phyloP scores from a whole-genome alignment of 2,113 vertebrate species.

The Zosterops japonicus region DNA sequence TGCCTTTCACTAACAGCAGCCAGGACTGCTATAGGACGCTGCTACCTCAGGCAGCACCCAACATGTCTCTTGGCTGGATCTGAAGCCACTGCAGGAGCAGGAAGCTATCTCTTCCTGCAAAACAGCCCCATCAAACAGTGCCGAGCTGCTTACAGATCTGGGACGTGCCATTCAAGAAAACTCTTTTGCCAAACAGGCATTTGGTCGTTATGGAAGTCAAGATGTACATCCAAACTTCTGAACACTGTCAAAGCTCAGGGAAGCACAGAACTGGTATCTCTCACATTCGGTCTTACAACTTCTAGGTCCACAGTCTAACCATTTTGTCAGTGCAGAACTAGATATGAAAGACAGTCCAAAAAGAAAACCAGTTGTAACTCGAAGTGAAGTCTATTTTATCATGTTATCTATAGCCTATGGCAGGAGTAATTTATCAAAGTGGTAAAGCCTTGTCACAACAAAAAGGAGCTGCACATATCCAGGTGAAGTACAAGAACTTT shows the following conservation, averaged over 20 bases:
- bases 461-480: not conserved
- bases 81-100: not conserved
- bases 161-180: not conserved
- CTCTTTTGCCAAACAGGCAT: not conserved
- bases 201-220: not conserved
- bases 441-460: not conserved
- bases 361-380: not conserved
- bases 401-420: not conserved
- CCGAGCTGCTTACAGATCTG: not conserved
- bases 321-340: not conserved
- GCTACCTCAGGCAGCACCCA: not conserved
- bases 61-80: not conserved
- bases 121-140: not conserved
- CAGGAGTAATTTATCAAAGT: not conserved
- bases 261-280: not conserved
- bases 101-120: not conserved
- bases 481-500: not conserved
- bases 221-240: not conserved
- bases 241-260: not conserved
- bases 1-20: not conserved
- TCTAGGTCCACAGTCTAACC: not conserved
- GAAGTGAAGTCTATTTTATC: not conserved
- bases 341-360: not conserved
- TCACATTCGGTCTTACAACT: not conserved
- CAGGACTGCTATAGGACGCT: not conserved